Evolutionary conservation across 2,797 vertebrate species (phyloP), one percentile per base, ranked within the genome.

Genomic region (Morelia viridis): DNA sequence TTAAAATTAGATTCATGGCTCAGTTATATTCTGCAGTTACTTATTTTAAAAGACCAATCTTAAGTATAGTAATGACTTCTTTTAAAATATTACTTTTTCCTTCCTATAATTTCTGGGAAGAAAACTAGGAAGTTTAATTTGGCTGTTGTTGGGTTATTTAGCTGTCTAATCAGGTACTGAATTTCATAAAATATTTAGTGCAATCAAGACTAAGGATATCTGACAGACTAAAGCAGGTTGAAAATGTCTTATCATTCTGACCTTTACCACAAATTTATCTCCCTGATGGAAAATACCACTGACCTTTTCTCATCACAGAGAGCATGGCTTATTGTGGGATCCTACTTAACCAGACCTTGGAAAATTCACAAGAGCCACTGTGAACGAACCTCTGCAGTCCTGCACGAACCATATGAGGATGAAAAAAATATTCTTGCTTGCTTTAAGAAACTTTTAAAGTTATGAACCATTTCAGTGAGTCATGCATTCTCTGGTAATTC

Each of bases 101-200:
- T 85, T 93, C 76, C 86, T 94, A 96, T 50, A 28, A 12, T 26
- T 84, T 96, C 92, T 93, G 89, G 89, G 93, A 93, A 94, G 94
- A 95, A 97, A 97, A 96, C 93, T 28, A 95, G 91, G 89, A 95
- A 92, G 93, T 53, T 76, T 68, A 62, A n/a, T 94, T 94, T 96
- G 91, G 41, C 88, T 24, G 41, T 91, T 95, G 80, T 61, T 88
- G 41, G 76, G 53, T 93, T 96, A 94, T 94, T 95, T 76, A 96
- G 91, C 91, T 97, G 95, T 96, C 93, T 96, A 97, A 97, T 97
- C 96, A 95, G 94, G 95, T 91, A 93, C 68, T 0, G 10, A 94
- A 92, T 92, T 95, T 89, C 94, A 95, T 94, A 97, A 96, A 96
- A 94, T 95, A 93, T 56, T 83, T 68, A 90, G 13, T 1, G 0